Evolutionary conservation across 2,113 vertebrate genomes (phyloP).

Genomic region (Apodemus sylvaticus): DNA sequence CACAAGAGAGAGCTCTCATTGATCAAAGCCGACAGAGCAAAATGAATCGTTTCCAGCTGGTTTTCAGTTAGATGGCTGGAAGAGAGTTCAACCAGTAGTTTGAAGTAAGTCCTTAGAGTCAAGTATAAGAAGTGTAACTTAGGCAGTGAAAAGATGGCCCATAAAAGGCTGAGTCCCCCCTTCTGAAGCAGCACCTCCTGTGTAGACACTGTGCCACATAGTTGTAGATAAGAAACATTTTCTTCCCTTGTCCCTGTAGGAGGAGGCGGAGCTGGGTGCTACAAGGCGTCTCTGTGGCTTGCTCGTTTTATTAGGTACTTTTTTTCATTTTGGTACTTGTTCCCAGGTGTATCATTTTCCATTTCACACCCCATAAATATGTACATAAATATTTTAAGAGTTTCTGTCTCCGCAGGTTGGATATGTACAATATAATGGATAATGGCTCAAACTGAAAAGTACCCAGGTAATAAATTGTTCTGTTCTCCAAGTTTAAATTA

Average conservation of each 20-base stretch:
- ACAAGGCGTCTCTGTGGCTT: constrained; percentile 7
- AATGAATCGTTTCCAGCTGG: background rate
- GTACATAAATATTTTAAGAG: constrained; percentile 74
- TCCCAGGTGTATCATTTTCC: constrained; percentile 71
- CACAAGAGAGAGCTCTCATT: background rate
- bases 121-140: background rate
- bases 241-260: background rate
- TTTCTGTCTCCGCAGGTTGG: constrained; percentile 59
- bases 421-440: constrained; percentile 49
- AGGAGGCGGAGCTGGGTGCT: constrained; percentile 34
- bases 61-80: background rate
- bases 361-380: constrained; percentile 73
- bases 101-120: constrained; percentile 8
- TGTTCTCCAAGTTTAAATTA: constrained; percentile 4
- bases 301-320: constrained; percentile 63
- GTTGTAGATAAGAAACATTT: constrained; percentile 15
- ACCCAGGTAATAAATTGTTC: constrained; percentile 13
- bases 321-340: constrained; percentile 54
- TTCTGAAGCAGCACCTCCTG: background rate
- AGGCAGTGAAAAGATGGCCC: background rate
- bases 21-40: background rate
- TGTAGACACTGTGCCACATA: background rate
- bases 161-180: background rate
- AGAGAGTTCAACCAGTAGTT: constrained; percentile 10
- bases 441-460: constrained; percentile 20